These are phyloP conservation scores for Pristionchus arcanus DNA, from an alignment of 2,888 invertebrate species.

Conservation along the genomic window DNA sequence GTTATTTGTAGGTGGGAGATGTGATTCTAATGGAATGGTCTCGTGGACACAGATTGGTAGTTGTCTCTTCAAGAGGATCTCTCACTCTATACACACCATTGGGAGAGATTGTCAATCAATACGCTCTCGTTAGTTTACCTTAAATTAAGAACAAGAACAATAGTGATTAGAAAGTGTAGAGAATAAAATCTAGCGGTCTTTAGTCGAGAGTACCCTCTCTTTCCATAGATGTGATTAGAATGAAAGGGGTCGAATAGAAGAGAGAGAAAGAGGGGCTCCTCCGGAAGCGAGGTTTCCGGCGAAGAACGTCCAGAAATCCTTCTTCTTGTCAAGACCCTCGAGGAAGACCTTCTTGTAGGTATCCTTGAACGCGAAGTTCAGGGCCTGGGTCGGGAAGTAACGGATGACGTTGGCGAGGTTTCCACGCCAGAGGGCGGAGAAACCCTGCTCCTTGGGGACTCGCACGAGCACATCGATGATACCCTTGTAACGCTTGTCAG, in stretches of 20 bases:
- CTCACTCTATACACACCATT: conserved; percentile 23
- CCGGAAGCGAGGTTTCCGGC: conserved; percentile 89
- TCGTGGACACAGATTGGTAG: conserved; percentile 54
- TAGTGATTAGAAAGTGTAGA: no score
- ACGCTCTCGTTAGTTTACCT: not conserved
- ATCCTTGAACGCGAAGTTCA: conserved; percentile 93
- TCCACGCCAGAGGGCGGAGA: conserved; percentile 80
- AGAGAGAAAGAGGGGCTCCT: conserved; percentile 84
- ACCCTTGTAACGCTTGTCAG: conserved; percentile 71
- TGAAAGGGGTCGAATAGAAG: no score
- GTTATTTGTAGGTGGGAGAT: conserved; percentile 56
- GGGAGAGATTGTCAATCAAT: conserved; percentile 32
- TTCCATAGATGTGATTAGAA: no score
- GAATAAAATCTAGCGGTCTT: no score
- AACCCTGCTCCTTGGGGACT: conserved; percentile 75
- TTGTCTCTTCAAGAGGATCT: conserved; percentile 16
- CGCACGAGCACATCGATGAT: conserved; percentile 69
- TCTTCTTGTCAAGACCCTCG: conserved; percentile 86
- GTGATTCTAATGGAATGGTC: conserved; percentile 66
- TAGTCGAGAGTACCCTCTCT: no score
- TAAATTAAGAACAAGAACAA: not conserved
- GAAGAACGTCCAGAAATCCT: conserved; percentile 87
- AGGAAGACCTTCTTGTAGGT: conserved; percentile 70
- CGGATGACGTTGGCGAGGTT: conserved; percentile 76
- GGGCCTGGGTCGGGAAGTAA: conserved; percentile 94